Evolutionary conservation across 2,113 vertebrate species (phyloP).

Genomic region (Daphoenositta chrysoptera): DNA sequence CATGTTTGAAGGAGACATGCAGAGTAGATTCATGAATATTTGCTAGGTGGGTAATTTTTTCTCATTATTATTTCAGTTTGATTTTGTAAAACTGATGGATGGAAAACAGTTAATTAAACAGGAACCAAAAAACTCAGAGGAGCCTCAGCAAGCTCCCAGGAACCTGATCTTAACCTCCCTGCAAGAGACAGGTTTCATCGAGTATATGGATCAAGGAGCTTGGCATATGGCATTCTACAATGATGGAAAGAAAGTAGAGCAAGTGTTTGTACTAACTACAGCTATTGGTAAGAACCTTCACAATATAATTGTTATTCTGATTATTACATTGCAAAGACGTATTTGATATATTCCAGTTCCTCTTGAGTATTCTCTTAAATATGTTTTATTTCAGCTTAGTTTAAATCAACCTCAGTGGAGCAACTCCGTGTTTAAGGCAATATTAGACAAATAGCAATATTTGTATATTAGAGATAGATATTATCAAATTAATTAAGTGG

Average conservation of each 20-base stretch:
- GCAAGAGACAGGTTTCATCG: conserved; percentile 94
- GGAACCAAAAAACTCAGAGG: conserved; percentile 80
- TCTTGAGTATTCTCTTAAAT: not conserved
- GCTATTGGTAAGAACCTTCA: conserved; percentile 83
- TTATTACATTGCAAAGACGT: not conserved
- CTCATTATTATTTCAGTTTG: conserved; percentile 81
- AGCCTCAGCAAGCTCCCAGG: conserved; percentile 78
- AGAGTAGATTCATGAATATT: not conserved
- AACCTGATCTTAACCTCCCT: conserved; percentile 88
- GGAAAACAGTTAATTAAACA: conserved; percentile 92
- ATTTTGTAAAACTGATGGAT: conserved; percentile 97
- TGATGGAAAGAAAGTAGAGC: conserved; percentile 92
- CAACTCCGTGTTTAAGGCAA: not conserved
- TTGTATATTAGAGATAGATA: not conserved
- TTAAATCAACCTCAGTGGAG: not conserved
- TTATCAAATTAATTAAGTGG: not conserved
- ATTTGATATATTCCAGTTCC: not conserved
- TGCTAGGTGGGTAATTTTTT: conserved; percentile 11
- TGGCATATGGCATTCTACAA: conserved; percentile 98
- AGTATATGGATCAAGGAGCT: conserved; percentile 95
- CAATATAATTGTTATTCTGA: not conserved
- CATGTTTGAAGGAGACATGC: not conserved
- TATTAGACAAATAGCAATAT: not conserved
- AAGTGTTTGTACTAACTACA: conserved; percentile 89
- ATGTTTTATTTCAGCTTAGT: not conserved